Conservation (phyloP, 2,113 vertebrate species). For the Edolisoma coerulescens region DNA sequence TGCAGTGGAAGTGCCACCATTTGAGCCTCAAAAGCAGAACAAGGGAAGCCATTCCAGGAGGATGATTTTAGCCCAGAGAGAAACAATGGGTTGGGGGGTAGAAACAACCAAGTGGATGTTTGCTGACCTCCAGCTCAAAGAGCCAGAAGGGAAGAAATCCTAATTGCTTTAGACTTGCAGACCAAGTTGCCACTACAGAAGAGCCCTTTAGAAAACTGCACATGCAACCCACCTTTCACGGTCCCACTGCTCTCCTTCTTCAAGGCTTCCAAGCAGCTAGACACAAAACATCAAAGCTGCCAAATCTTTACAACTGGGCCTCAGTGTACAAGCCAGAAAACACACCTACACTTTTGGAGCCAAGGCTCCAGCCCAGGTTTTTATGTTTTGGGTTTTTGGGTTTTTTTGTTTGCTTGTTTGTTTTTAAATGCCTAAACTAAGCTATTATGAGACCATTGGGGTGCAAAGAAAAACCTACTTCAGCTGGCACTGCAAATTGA, state of each 20-base stretch:
- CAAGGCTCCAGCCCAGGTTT: neutral
- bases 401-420: neutral
- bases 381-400: neutral
- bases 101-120: neutral
- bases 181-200: neutral
- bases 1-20: too few relatives aligned
- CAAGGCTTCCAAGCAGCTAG: neutral
- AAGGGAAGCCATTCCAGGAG: neutral
- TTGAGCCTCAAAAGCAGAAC: neutral
- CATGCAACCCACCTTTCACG: rapidly evolving
- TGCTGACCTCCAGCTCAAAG: neutral
- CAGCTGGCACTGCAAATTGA: neutral
- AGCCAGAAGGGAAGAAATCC: neutral
- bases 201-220: neutral
- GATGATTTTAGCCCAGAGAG: neutral
- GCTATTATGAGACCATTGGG: neutral
- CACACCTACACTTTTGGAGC: neutral
- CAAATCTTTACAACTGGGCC: neutral
- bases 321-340: neutral
- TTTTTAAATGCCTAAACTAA: neutral
- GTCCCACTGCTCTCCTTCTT: neutral
- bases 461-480: neutral
- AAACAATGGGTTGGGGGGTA: neutral
- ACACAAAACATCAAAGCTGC: neutral
- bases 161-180: neutral